Conservation (phyloP, 2,797 vertebrate genomes). For the Gadopsis bispinosus region DNA sequence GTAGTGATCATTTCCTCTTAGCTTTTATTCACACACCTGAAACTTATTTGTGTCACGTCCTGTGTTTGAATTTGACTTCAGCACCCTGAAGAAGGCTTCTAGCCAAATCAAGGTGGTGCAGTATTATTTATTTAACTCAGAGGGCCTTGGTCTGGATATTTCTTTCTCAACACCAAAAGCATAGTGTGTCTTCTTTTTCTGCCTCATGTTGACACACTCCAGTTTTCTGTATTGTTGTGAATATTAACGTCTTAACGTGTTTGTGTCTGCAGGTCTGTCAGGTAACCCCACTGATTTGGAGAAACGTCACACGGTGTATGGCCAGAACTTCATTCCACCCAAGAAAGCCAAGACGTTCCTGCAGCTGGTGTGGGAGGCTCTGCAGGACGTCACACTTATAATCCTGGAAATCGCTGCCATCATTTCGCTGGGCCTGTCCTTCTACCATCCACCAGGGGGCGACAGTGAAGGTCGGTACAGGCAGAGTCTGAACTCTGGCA, state of each 20-base stretch:
- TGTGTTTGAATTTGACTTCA: not conserved
- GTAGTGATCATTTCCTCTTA: not conserved
- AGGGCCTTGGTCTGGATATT: not conserved
- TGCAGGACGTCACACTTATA: constrained; percentile 97
- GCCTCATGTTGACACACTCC: not conserved
- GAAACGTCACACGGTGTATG: constrained; percentile 90
- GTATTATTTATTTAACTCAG: not conserved
- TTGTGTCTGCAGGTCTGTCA: constrained; percentile 87
- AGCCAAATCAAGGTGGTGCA: not conserved
- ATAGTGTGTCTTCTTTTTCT: not conserved
- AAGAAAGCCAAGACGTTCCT: constrained; percentile 97
- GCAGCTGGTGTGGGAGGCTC: constrained; percentile 97
- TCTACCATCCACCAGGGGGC: constrained; percentile 92
- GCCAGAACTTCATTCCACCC: constrained; percentile 95
- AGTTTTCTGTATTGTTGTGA: not conserved
- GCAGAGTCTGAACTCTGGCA: not conserved
- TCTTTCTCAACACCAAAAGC: not conserved
- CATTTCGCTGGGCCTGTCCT: constrained; percentile 95
- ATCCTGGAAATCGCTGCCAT: constrained; percentile 97
- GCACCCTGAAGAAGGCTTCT: not conserved
- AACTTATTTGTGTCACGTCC: not conserved
- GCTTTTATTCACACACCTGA: not conserved
- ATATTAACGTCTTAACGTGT: not conserved
- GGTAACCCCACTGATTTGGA: constrained; percentile 94
- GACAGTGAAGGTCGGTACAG: constrained; percentile 87